Percentiles rank a stretch among this genome's conserved stretches.
Conservation (phyloP, 1,140 invertebrate genomes). For the Zaprionus kolodkinae region DNA sequence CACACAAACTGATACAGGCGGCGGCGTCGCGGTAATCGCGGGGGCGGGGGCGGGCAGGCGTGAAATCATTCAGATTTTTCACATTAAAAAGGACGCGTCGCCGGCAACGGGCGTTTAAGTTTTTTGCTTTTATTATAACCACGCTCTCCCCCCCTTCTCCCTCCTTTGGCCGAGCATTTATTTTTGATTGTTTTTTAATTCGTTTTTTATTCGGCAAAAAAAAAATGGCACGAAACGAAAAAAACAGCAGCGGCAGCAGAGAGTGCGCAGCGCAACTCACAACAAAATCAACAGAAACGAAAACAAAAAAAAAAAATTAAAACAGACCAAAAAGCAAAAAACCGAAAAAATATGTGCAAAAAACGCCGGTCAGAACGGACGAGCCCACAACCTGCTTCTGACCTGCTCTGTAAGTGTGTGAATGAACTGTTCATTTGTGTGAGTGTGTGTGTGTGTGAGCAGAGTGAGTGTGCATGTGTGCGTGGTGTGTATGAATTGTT, state of each 20-base stretch:
- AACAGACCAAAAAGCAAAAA: conserved; percentile 24
- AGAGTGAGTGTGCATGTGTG: conserved; percentile 1
- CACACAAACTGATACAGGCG: conserved; percentile 76
- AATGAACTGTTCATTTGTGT: conserved; percentile 21
- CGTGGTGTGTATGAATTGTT: conserved; percentile 46
- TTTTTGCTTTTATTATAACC: conserved; percentile 25
- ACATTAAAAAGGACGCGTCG: conserved; percentile 65
- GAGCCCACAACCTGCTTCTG: conserved; percentile 45
- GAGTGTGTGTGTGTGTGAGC: conserved; percentile 1
- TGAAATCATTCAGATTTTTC: conserved; percentile 69
- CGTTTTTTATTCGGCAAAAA: conserved; percentile 70
- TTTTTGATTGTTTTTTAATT: conserved; percentile 81
- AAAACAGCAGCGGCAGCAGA: conserved; percentile 22
- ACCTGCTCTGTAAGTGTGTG: conserved; percentile 31
- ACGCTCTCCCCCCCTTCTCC: conserved; percentile 2
- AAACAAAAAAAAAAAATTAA: conserved; percentile 30
- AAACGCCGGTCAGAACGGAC: conserved; percentile 69
- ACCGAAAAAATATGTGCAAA: conserved; percentile 56
- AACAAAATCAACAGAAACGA: conserved; percentile 67
- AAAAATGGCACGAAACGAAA: conserved; percentile 68
- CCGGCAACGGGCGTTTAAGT: conserved; percentile 15
- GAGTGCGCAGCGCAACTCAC: conserved; percentile 36
- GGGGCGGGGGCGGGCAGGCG: conserved; percentile 16
- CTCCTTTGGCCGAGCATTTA: conserved; percentile 61
- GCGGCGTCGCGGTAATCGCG: neutral